Evolutionary conservation across 2,888 invertebrate species (phyloP).

Genomic region (Spilosoma lubricipeda): DNA sequence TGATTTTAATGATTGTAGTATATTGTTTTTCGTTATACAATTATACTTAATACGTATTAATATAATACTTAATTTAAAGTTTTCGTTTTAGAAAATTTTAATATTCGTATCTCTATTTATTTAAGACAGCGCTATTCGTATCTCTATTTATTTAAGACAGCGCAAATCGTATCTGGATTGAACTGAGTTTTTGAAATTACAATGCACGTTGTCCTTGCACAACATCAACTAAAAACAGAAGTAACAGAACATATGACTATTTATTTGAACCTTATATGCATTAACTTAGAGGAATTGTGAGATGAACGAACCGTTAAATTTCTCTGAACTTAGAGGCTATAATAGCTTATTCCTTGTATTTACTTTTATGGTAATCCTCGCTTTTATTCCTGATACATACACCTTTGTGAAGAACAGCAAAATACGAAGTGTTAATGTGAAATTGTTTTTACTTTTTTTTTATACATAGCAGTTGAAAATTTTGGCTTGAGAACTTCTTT

Average conservation of each 20-base stretch:
- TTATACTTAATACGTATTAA: neutral
- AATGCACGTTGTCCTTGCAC: neutral
- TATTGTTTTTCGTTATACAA: neutral
- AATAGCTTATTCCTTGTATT: no score
- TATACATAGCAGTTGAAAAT: no score
- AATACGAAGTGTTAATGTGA: no score
- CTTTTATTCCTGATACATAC: no score
- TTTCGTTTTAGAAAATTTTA: neutral
- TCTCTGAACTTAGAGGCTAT: neutral
- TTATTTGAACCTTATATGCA: neutral
- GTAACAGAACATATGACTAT: neutral
- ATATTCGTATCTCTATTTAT: neutral
- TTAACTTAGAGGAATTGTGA: neutral
- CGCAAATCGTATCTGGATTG: neutral
- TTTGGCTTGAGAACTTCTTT: no score
- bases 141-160: neutral
- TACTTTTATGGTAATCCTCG: no score
- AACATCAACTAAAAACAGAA: neutral
- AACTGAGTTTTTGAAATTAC: neutral
- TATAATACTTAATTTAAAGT: neutral
- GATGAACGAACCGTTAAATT: neutral
- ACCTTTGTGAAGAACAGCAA: no score
- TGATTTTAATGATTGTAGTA: neutral
- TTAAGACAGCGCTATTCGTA: neutral
- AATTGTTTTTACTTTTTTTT: no score